Conservation (phyloP, 2,888 invertebrate genomes). For the Eustalomyia histrio region DNA sequence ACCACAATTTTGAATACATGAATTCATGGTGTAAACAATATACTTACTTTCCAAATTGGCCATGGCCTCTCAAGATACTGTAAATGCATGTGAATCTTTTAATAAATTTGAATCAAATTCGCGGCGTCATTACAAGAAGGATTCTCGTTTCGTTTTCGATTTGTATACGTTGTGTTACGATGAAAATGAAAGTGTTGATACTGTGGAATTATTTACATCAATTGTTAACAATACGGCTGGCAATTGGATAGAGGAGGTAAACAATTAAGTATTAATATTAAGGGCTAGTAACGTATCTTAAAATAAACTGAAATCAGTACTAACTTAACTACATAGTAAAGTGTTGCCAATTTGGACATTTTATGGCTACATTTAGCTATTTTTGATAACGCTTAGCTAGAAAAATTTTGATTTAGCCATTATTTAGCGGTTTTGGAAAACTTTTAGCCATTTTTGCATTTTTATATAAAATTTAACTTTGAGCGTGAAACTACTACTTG, state of each 20-base stretch:
- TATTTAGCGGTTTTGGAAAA: no score
- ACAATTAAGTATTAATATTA: no score
- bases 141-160: conserved; percentile 89
- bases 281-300: no score
- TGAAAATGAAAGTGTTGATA: conserved; percentile 88
- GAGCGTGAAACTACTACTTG: no score
- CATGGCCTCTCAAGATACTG: conserved; percentile 52
- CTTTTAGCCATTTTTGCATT: no score
- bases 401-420: no score
- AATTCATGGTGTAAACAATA: conserved; percentile 11
- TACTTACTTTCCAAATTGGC: conserved; percentile 34
- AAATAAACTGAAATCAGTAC: no score
- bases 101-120: conserved; percentile 62
- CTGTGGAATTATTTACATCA: conserved; percentile 82
- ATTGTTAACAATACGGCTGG: conserved; percentile 73
- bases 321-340: no score
- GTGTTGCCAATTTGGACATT: no score
- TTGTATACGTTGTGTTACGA: conserved; percentile 92
- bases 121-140: conserved; percentile 91
- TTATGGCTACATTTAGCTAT: no score
- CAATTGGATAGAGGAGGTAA: conserved; percentile 73
- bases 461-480: no score
- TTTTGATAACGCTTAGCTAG: no score
- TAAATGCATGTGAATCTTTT: conserved; percentile 47
- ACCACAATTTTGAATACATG: conserved; percentile 21